These are phyloP conservation scores for Pseudomyrmex gracilis DNA, from an alignment of 1,140 invertebrate species.

Conservation along the genomic window DNA sequence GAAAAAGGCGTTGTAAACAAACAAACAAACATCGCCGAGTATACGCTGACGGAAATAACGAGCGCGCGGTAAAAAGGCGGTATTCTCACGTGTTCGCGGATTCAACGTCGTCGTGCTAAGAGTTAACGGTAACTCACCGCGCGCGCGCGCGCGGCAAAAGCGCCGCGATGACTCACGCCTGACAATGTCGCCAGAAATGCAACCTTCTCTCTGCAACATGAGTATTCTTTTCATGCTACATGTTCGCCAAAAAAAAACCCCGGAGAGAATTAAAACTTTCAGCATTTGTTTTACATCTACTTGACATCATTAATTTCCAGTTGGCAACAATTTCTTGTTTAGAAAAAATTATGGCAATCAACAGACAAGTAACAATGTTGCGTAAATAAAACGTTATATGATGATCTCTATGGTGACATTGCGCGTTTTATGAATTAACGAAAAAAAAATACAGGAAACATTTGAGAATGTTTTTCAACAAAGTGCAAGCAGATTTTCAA, in stretches of 20 bases:
- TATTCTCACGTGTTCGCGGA: conserved; percentile 71
- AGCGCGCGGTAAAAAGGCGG: conserved; percentile 48
- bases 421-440: neutral
- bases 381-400: neutral
- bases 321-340: neutral
- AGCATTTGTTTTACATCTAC: neutral
- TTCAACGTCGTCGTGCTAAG: conserved; percentile 67
- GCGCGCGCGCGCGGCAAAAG: conserved; percentile 9
- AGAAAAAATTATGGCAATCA: neutral
- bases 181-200: conserved; percentile 58
- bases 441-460: neutral
- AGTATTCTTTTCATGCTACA: conserved; percentile 13
- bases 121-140: conserved; percentile 70
- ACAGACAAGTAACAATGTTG: neutral
- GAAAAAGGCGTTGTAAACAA: conserved; percentile 40
- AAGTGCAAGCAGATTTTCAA: neutral
- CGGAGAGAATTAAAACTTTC: no score
- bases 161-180: conserved; percentile 62
- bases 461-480: neutral
- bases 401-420: neutral
- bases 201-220: conserved; percentile 23
- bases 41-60: conserved; percentile 46
- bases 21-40: neutral
- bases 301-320: neutral
- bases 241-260: neutral